A percentile compares a stretch with the other conserved stretches of the same genome.
These are phyloP conservation scores for Trididemnum clinides DNA, from an alignment of 23 tunicate genomes.

Conservation along the genomic window DNA sequence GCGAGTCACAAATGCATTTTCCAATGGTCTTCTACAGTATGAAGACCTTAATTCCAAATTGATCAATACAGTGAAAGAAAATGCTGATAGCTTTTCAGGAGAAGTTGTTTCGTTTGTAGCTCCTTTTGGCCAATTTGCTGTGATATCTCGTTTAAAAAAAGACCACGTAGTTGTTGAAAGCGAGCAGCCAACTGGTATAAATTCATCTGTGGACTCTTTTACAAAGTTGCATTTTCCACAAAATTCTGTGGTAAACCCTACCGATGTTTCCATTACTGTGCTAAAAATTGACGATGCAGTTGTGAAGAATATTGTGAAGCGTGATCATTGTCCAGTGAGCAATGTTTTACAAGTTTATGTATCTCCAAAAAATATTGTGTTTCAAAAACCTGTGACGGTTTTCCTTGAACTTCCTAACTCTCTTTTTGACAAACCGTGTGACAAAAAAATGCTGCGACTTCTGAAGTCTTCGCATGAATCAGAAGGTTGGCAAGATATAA, in stretches of 20 bases:
- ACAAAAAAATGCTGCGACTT: conserved; percentile 36
- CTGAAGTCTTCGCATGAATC: conserved; percentile 55
- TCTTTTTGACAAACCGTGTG: conserved; percentile 56
- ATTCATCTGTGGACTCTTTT: conserved; percentile 29
- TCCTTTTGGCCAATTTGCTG: conserved; percentile 59
- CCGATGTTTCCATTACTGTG: conserved; percentile 48
- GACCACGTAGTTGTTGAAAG: not conserved
- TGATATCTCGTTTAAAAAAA: conserved; percentile 45
- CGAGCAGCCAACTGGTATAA: not conserved
- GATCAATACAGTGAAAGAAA: not conserved
- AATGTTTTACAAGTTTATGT: conserved; percentile 58
- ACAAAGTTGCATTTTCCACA: conserved; percentile 51
- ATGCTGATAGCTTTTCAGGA: not conserved
- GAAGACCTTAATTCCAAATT: conserved; percentile 18
- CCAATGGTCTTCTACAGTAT: not conserved
- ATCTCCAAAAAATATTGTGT: conserved; percentile 36
- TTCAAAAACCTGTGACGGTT: conserved; percentile 53
- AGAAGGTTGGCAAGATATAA: conserved; percentile 68
- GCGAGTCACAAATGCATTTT: not conserved
- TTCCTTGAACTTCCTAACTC: conserved; percentile 57
- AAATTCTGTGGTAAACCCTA: conserved; percentile 27
- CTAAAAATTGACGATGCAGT: conserved; percentile 28
- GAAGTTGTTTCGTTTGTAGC: conserved; percentile 11
- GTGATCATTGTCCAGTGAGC: conserved; percentile 25
- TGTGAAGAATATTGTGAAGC: conserved; percentile 23